Percentiles rank a stretch among this genome's conserved stretches.
phyloP scores from a whole-genome alignment of 2,888 invertebrate genomes.

The Lepetodrilus schrolli region DNA sequence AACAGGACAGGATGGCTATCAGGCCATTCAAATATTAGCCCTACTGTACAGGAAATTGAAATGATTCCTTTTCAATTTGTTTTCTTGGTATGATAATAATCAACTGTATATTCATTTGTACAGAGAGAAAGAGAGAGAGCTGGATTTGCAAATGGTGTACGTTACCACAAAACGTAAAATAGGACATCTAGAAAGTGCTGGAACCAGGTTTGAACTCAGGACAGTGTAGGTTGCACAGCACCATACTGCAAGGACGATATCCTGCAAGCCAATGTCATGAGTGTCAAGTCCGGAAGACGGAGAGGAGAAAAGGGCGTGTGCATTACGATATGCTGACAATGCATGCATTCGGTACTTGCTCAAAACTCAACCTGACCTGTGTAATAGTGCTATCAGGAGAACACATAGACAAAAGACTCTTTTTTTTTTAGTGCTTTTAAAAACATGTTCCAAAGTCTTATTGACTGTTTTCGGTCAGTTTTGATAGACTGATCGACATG shows the following conservation, averaged over 20 bases:
- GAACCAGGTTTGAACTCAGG: neutral
- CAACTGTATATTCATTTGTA: neutral
- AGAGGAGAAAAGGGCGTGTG: neutral
- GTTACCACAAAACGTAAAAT: no score
- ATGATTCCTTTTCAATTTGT: neutral
- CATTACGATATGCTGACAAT: neutral
- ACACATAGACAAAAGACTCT: no score
- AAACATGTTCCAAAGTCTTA: no score
- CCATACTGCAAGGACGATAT: no score
- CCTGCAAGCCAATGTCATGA: no score
- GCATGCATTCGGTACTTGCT: slow-evolving; percentile 5
- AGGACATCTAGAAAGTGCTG: neutral
- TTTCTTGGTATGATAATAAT: neutral
- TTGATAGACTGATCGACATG: no score
- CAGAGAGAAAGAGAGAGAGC: no score
- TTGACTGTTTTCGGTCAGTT: no score
- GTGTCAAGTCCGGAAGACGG: neutral
- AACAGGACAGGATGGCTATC: slow-evolving; percentile 1
- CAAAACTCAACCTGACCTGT: no score
- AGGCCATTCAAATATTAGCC: slow-evolving; percentile 2
- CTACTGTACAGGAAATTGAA: slow-evolving; percentile 7
- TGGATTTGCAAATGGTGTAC: no score
- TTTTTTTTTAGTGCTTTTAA: no score
- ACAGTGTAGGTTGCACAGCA: neutral
- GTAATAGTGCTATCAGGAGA: slow-evolving; percentile 18